Percentiles rank a stretch among this genome's conserved stretches.
Evolutionary conservation across 2,113 vertebrate species (phyloP).

Genomic region (Chloroceryle aenea): DNA sequence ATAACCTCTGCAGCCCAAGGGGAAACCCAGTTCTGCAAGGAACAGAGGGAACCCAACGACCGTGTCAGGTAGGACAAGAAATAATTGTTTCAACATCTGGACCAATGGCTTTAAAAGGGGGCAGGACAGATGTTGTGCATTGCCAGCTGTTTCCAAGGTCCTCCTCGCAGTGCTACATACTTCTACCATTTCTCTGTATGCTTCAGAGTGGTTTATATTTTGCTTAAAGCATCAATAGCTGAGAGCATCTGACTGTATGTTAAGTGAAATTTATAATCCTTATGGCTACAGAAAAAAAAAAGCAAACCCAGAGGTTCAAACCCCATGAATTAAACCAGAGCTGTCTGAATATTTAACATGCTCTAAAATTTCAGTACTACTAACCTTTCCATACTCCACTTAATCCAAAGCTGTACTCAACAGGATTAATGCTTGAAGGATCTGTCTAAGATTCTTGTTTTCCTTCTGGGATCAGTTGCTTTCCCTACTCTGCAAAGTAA

Average conservation of each 20-base stretch:
- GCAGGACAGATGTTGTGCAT: background rate
- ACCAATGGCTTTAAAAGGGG: background rate
- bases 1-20: background rate
- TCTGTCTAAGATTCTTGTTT: background rate
- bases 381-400: background rate
- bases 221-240: background rate
- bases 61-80: background rate
- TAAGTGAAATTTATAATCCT: background rate
- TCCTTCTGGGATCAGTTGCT: background rate
- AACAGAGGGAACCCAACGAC: background rate
- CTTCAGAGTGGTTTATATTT: background rate
- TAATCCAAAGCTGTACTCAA: background rate
- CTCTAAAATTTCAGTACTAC: background rate
- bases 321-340: background rate
- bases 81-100: background rate
- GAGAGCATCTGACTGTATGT: background rate
- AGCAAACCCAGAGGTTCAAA: background rate
- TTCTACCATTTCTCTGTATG: background rate
- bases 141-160: background rate
- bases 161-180: background rate
- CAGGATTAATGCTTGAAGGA: background rate
- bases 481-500: background rate
- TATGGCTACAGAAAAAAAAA: background rate
- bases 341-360: background rate
- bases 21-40: background rate